These are phyloP conservation scores for Suillia variegata DNA, from an alignment of 2,888 invertebrate genomes.

Conservation along the genomic window DNA sequence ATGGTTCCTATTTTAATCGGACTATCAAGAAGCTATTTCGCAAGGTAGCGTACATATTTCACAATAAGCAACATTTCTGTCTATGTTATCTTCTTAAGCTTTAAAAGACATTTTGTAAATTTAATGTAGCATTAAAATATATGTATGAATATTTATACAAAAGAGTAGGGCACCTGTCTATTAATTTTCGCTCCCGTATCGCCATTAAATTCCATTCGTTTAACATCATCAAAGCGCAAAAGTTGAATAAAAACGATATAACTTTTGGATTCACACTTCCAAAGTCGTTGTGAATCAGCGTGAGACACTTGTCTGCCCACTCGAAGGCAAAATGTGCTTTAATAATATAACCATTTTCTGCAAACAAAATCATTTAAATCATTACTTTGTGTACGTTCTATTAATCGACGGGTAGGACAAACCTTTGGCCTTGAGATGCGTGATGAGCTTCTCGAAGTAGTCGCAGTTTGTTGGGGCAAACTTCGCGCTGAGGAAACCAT, in stretches of 20 bases:
- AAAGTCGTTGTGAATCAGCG: slow-evolving; percentile 54
- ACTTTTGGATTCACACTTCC: slow-evolving; percentile 61
- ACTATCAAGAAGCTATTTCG: no score
- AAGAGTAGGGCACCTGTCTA: no score
- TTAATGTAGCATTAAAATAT: no score
- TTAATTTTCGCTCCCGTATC: slow-evolving; percentile 61
- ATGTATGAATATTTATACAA: slow-evolving; percentile 4
- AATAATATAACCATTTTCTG: slow-evolving; percentile 56
- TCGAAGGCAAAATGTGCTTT: slow-evolving; percentile 56
- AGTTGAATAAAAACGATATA: slow-evolving; percentile 69
- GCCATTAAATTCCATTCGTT: slow-evolving; percentile 68
- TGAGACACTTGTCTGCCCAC: slow-evolving; percentile 62
- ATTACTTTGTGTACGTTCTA: background rate
- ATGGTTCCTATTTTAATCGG: no score
- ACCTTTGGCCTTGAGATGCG: slow-evolving; percentile 65
- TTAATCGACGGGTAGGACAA: slow-evolving; percentile 46
- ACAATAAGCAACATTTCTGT: no score
- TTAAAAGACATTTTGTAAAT: no score
- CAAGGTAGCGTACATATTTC: no score
- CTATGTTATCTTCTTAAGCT: no score
- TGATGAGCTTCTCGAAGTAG: slow-evolving; percentile 69
- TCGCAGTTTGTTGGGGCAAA: slow-evolving; percentile 63
- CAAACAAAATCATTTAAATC: slow-evolving; percentile 27
- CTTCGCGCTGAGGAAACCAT: slow-evolving; percentile 47
- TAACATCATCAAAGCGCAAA: slow-evolving; percentile 66